Base-by-base conservation (phyloP, 1,140 invertebrate species). In the Macrobrachium rosenbergii region DNA sequence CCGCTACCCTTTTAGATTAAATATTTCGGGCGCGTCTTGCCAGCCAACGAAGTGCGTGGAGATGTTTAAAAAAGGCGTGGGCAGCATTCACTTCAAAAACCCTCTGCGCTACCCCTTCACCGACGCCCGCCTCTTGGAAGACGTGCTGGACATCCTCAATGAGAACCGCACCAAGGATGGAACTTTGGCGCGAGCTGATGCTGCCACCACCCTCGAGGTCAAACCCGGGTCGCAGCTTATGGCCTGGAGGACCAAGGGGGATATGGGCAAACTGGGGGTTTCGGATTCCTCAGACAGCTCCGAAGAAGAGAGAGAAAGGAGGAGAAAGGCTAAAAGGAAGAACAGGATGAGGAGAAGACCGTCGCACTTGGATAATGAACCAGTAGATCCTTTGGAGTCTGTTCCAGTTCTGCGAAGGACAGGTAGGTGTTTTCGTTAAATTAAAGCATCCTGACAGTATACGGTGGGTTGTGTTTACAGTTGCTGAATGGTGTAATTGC, bases 31-130 rank as follows among this genome's bases (percentile, higher is more conserved):
- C 52, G 52, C 52, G 52, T 52, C 52, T 52, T 52, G 52, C 52
- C 52, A 52, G 52, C 52, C 52, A 12, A 52, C 52, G 52, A 52
- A 52, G 52, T 52, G 17, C 37, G 37, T 37, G 28, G 59, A 58
- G 7, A 86, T 86, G 84, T 86, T 86, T 21, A 62, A 80, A 17
- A 69, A 62, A 37, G 84, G 84, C 77, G 84, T 86, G 17, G 84
- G 84, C 52, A 86, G 84, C 77, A 72, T 86, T 0, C 84, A 86
- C 76, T 86, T 86, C 76, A 67, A 69, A 19, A 86, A 80, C 58
- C 84, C 84, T 2, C 67, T 86, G 5, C 64, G 84, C 12, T 86
- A 86, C 58, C 84, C 84, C 19, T 86, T 86, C 64, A 86, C 84
- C n/a, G 84, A 86, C 77, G 84, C 84, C 45, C 64, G 84, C 6